Conservation (phyloP, 2,888 invertebrate species). For the Amorpha juglandis region DNA sequence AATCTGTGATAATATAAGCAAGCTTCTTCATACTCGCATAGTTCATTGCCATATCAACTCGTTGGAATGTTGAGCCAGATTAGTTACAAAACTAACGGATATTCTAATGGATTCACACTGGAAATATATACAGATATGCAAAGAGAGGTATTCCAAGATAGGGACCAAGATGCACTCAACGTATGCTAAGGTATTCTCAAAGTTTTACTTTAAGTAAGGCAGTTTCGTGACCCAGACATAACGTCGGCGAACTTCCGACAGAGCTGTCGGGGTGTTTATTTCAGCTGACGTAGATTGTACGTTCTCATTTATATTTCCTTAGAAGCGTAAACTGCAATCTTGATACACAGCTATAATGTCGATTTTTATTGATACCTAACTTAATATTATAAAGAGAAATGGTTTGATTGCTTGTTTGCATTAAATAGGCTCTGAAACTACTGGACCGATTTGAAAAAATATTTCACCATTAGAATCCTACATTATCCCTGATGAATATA, state of each 20-base stretch:
- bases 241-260: constrained; percentile 1
- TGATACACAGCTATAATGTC: too few relatives aligned
- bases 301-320: background rate
- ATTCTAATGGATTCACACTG: constrained; percentile 11
- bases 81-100: constrained; percentile 15
- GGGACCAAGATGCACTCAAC: background rate
- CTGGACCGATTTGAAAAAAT: too few relatives aligned
- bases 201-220: constrained; percentile 10
- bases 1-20: background rate
- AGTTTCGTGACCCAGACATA: constrained; percentile 11
- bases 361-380: too few relatives aligned
- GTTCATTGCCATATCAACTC: constrained; percentile 16
- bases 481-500: too few relatives aligned
- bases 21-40: background rate
- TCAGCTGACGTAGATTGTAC: background rate
- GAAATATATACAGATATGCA: constrained; percentile 10
- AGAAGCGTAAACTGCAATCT: background rate
- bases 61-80: constrained; percentile 6
- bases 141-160: background rate
- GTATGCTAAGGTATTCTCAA: background rate
- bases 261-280: constrained; percentile 4
- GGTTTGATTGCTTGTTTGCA: too few relatives aligned
- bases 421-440: too few relatives aligned
- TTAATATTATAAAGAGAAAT: too few relatives aligned
- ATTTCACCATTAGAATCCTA: too few relatives aligned